Conservation (phyloP, 1,140 invertebrate genomes). For the Gryon sp. region DNA sequence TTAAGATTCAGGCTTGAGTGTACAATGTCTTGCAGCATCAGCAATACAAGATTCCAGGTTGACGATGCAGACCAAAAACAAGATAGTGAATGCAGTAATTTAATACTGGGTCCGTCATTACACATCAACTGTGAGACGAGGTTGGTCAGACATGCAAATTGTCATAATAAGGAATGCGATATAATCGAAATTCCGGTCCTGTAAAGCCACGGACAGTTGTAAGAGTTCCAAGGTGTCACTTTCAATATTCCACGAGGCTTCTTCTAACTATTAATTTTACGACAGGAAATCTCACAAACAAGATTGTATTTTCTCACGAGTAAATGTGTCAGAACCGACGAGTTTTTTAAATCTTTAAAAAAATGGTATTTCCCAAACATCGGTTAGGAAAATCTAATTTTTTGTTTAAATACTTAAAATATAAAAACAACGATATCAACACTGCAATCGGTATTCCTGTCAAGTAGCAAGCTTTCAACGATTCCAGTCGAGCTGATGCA, state of each 20-base stretch:
- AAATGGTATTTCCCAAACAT: too few species aligned
- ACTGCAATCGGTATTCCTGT: constrained; percentile 42
- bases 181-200: constrained; percentile 20
- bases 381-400: constrained; percentile 37
- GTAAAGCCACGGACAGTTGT: constrained; percentile 27
- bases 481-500: constrained; percentile 35
- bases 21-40: too few species aligned
- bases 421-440: constrained; percentile 19
- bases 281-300: constrained; percentile 41
- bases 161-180: constrained; percentile 59
- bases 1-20: too few species aligned
- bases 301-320: constrained; percentile 30
- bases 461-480: constrained; percentile 48
- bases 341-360: too few species aligned
- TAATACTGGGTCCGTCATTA: constrained; percentile 26
- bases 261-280: not conserved
- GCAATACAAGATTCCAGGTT: constrained; percentile 6
- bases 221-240: constrained; percentile 43
- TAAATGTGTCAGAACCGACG: not conserved
- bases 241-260: constrained; percentile 34
- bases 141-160: constrained; percentile 50
- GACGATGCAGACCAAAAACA: constrained; percentile 19
- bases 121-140: constrained; percentile 4
- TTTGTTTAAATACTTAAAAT: too few species aligned
- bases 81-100: constrained; percentile 26